Evolutionary conservation across 1,140 invertebrate genomes (phyloP).

Genomic region (Paramacrobiotus metropolitanus): DNA sequence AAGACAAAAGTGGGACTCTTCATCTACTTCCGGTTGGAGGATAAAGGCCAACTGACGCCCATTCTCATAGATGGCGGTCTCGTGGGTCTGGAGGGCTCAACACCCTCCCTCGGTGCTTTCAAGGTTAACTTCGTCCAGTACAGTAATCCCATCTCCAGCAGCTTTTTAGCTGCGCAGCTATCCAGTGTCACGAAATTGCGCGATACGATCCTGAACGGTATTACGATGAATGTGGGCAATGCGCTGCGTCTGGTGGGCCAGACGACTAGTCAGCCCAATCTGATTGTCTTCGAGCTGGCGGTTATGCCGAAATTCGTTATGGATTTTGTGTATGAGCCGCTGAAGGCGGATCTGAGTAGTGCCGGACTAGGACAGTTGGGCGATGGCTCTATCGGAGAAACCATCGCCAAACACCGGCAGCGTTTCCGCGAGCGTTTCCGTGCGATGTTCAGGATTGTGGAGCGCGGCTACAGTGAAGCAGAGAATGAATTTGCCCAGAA

Average conservation of each 20-base stretch:
- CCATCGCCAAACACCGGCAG: background rate
- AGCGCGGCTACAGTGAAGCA: slow-evolving; percentile 41
- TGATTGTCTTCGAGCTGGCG: slow-evolving; percentile 4
- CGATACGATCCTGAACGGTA: background rate
- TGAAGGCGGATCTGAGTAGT: slow-evolving; percentile 13
- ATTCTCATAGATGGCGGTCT: slow-evolving; percentile 28
- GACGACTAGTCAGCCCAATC: slow-evolving; percentile 3
- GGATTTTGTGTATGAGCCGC: slow-evolving; percentile 11
- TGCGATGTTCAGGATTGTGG: slow-evolving; percentile 22
- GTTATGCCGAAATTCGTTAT: background rate
- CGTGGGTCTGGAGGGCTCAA: slow-evolving; percentile 46
- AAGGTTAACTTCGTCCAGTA: slow-evolving; percentile 25
- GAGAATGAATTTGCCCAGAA: slow-evolving; percentile 58
- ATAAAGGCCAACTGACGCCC: slow-evolving; percentile 29
- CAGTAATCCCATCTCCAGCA: slow-evolving; percentile 21
- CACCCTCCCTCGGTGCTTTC: slow-evolving; percentile 53
- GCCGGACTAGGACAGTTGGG: slow-evolving; percentile 13
- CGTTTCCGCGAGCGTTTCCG: slow-evolving; percentile 25
- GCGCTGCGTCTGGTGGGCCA: slow-evolving; percentile 2
- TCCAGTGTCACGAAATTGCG: background rate
- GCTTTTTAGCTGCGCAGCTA: slow-evolving; percentile 22
- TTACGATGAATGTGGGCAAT: background rate
- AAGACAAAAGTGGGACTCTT: slow-evolving; percentile 27
- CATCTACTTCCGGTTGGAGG: slow-evolving; percentile 51
- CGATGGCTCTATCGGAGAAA: background rate